These are phyloP conservation scores for Drosophila arizonae DNA, from an alignment of 1,140 invertebrate genomes.

Conservation along the genomic window DNA sequence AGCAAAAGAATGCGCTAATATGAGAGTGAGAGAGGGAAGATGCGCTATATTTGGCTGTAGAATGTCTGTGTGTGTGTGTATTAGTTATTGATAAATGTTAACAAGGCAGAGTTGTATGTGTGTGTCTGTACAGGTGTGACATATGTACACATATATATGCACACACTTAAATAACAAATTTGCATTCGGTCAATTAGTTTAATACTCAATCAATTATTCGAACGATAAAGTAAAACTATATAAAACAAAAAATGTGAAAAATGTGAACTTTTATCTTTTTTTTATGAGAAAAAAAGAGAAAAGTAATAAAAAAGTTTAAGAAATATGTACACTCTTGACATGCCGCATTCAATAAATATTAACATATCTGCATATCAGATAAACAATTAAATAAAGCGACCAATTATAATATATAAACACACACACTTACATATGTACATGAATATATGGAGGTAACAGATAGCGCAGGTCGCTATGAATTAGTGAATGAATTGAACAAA, in stretches of 20 bases:
- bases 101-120: slow-evolving; percentile 9
- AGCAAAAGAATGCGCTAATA: slow-evolving; percentile 63
- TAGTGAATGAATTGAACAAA: slow-evolving; percentile 79
- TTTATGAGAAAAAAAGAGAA: too few species aligned
- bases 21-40: slow-evolving; percentile 39
- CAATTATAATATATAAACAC: slow-evolving; percentile 62
- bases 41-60: slow-evolving; percentile 40
- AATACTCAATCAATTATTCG: not conserved
- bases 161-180: not conserved
- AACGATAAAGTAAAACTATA: not conserved
- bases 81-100: slow-evolving; percentile 6
- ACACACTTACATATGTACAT: slow-evolving; percentile 4
- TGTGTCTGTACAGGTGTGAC: slow-evolving; percentile 39
- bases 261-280: too few species aligned
- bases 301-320: too few species aligned
- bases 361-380: slow-evolving; percentile 31
- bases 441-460: slow-evolving; percentile 25
- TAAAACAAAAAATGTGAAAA: not conserved
- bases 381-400: slow-evolving; percentile 28
- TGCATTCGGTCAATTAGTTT: not conserved
- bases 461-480: slow-evolving; percentile 55
- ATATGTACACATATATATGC: not conserved
- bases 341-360: slow-evolving; percentile 11
- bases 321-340: too few species aligned
- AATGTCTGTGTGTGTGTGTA: slow-evolving; percentile 21